These are phyloP conservation scores for Urocolius indicus DNA, from an alignment of 2,113 vertebrate genomes.

Conservation along the genomic window DNA sequence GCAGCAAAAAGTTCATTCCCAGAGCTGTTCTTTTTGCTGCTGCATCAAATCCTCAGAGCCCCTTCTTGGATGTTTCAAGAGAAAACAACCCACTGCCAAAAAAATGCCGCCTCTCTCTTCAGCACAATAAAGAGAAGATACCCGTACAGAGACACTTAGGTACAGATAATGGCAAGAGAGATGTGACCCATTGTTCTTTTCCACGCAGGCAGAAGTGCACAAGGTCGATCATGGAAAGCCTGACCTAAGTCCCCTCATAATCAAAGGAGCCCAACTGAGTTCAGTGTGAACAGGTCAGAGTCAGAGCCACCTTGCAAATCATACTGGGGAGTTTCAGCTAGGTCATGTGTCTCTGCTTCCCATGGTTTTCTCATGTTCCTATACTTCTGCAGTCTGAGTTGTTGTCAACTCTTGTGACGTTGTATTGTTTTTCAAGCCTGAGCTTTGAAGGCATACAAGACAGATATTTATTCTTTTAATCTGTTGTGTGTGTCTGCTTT, in stretches of 20 bases:
- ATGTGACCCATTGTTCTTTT: not conserved
- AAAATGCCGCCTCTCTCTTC: not conserved
- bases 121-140: not conserved
- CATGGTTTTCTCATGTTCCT: not conserved
- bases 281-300: not conserved
- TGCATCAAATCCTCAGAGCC: not conserved
- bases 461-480: not conserved
- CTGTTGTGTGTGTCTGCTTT: not conserved
- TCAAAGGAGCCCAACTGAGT: not conserved
- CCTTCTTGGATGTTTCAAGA: not conserved
- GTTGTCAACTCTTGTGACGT: not conserved
- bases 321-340: accelerated
- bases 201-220: not conserved
- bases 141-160: not conserved
- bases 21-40: not conserved
- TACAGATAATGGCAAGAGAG: not conserved
- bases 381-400: not conserved
- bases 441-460: not conserved
- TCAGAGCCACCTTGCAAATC: not conserved
- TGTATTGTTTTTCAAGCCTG: not conserved
- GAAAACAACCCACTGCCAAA: not conserved
- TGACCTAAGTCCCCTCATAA: not conserved
- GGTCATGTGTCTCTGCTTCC: not conserved
- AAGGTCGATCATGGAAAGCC: not conserved
- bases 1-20: not conserved